These are phyloP conservation scores for Chlorodrepanis virens DNA, from an alignment of 2,113 vertebrate genomes.

Conservation along the genomic window DNA sequence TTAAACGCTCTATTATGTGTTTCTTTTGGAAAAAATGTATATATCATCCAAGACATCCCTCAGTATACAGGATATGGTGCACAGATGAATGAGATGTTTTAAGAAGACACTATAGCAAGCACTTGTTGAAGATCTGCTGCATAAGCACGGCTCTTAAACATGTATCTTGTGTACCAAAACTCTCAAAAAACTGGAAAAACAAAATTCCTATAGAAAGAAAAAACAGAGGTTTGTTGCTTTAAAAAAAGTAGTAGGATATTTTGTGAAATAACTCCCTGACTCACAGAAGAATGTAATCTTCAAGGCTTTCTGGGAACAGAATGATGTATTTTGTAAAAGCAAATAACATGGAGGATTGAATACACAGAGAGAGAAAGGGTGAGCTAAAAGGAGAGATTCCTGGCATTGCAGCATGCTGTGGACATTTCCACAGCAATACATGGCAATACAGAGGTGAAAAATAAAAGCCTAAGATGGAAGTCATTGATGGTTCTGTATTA, in stretches of 20 bases:
- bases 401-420: neutral
- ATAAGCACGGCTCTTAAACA: neutral
- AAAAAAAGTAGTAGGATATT: neutral
- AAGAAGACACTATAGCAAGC: neutral
- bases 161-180: neutral
- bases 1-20: neutral
- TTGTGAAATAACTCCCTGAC: neutral
- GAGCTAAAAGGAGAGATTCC: conserved; percentile 12
- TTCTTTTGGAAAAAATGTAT: neutral
- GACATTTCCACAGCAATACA: neutral
- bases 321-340: conserved; percentile 23
- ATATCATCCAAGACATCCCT: neutral
- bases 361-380: conserved; percentile 1
- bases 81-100: neutral
- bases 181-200: neutral
- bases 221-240: neutral
- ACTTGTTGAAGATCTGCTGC: neutral
- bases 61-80: rapidly evolving
- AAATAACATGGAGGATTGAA: neutral
- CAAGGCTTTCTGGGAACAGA: conserved; percentile 20
- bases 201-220: neutral
- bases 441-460: neutral
- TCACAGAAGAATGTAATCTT: conserved; percentile 3
- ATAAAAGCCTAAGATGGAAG: neutral
- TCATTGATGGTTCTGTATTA: neutral